Evolutionary conservation across 2,888 invertebrate genomes (phyloP).

Genomic region (Leucophenga montana): DNA sequence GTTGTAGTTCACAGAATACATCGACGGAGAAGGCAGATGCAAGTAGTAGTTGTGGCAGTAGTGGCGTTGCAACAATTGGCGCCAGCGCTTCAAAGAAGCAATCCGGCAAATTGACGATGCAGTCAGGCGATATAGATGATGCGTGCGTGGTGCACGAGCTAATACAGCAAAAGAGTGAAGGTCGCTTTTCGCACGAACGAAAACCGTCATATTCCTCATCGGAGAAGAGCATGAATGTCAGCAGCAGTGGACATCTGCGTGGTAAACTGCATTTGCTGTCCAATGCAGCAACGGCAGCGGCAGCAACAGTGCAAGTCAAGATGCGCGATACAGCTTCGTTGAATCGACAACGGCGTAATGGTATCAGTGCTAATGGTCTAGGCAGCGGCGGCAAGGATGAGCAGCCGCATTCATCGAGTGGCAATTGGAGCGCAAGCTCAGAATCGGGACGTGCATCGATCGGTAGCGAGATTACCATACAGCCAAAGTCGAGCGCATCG

Average conservation of each 20-base stretch:
- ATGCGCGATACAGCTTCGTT: slow-evolving; percentile 83
- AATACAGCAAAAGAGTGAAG: slow-evolving; percentile 77
- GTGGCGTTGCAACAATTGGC: slow-evolving; percentile 25
- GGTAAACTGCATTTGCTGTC: slow-evolving; percentile 62
- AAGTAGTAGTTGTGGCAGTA: slow-evolving; percentile 35
- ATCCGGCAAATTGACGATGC: slow-evolving; percentile 47
- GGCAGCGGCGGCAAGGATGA: slow-evolving; percentile 77
- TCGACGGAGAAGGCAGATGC: slow-evolving; percentile 57
- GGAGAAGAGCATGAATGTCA: slow-evolving; percentile 79
- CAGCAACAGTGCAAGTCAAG: slow-evolving; percentile 75
- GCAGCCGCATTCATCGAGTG: slow-evolving; percentile 90
- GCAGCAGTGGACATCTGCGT: slow-evolving; percentile 71
- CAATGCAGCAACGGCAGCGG: slow-evolving; percentile 28
- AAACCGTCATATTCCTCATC: slow-evolving; percentile 86
- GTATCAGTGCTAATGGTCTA: slow-evolving; percentile 70
- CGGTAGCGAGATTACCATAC: slow-evolving; percentile 85
- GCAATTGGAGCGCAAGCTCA: slow-evolving; percentile 96
- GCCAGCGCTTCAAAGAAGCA: slow-evolving; percentile 23
- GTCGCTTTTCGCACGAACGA: slow-evolving; percentile 81
- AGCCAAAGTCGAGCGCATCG: slow-evolving; percentile 82
- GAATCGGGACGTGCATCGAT: slow-evolving; percentile 90
- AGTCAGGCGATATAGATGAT: slow-evolving; percentile 75
- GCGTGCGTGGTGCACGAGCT: slow-evolving; percentile 77
- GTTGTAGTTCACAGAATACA: slow-evolving; percentile 57
- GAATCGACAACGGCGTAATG: slow-evolving; percentile 80